Evolutionary conservation across 2,888 invertebrate species (phyloP).

Genomic region (Synergus laeviventris): DNA sequence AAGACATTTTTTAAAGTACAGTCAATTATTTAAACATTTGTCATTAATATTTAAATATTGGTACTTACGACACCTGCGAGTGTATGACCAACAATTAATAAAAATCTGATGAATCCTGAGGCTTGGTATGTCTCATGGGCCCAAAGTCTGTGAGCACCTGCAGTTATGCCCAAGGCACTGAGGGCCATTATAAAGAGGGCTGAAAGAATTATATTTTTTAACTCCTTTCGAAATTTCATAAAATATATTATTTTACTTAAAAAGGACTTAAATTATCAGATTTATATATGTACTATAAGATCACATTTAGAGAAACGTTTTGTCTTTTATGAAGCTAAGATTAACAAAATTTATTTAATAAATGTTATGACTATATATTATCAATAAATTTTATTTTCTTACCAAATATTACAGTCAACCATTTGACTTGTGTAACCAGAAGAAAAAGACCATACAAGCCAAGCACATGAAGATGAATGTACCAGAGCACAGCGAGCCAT

Average conservation of each 20-base stretch:
- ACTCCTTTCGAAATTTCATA: too few species aligned
- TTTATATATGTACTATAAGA: too few species aligned
- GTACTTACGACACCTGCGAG: conserved; percentile 90
- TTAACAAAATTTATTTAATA: too few species aligned
- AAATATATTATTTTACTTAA: too few species aligned
- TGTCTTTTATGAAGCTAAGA: too few species aligned
- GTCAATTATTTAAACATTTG: not conserved
- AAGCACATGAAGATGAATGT: conserved; percentile 84
- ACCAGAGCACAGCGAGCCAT: conserved; percentile 86
- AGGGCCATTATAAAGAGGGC: conserved; percentile 81
- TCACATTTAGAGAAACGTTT: too few species aligned
- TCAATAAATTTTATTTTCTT: too few species aligned
- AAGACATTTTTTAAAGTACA: conserved; percentile 47
- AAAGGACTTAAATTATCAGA: too few species aligned
- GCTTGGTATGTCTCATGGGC: conserved; percentile 92
- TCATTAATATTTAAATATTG: not conserved
- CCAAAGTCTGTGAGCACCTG: conserved; percentile 96
- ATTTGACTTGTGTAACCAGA: conserved; percentile 79
- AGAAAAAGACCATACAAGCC: conserved; percentile 82
- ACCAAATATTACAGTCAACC: conserved; percentile 82
- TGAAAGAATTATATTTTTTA: conserved; percentile 72
- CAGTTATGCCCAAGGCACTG: conserved; percentile 88
- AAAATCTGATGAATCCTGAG: conserved; percentile 81
- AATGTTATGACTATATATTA: too few species aligned
- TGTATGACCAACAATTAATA: conserved; percentile 90